Evolutionary conservation across 2,113 vertebrate species (phyloP).

Genomic region (Hippoglossus stenolepis): DNA sequence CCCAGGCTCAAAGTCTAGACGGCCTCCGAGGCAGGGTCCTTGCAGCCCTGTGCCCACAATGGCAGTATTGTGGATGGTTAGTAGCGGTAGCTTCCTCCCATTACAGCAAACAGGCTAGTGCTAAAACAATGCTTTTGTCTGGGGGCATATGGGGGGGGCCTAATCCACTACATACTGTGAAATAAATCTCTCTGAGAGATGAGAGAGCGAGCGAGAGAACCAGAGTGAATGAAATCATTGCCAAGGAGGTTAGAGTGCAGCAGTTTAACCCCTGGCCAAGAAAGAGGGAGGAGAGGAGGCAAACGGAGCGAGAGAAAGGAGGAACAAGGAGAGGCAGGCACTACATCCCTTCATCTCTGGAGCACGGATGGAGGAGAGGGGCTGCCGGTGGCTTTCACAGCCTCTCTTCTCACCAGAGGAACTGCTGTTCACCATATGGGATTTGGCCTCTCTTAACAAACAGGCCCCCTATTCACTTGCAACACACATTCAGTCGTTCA

Average conservation of each 20-base stretch:
- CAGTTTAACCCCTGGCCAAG: constrained; percentile 96
- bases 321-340: constrained; percentile 83
- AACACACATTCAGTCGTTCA: constrained; percentile 72
- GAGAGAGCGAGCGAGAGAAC: constrained; percentile 69
- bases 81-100: constrained; percentile 92
- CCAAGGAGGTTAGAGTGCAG: constrained; percentile 93
- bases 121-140: constrained; percentile 94
- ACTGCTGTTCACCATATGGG: constrained; percentile 81
- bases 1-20: constrained; percentile 92
- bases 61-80: constrained; percentile 89
- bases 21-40: constrained; percentile 83
- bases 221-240: constrained; percentile 82
- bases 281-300: constrained; percentile 80
- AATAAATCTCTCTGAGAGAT: constrained; percentile 89
- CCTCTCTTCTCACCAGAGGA: constrained; percentile 78
- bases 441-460: constrained; percentile 82
- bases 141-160: constrained; percentile 82
- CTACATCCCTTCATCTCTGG: constrained; percentile 82
- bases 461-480: constrained; percentile 78
- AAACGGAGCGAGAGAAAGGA: constrained; percentile 69
- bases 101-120: constrained; percentile 83
- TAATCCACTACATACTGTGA: constrained; percentile 94
- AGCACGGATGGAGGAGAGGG: constrained; percentile 79
- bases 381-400: constrained; percentile 79
- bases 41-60: constrained; percentile 86